Evolutionary conservation across 2,888 invertebrate species (phyloP).

Genomic region (Spialia ferax): DNA sequence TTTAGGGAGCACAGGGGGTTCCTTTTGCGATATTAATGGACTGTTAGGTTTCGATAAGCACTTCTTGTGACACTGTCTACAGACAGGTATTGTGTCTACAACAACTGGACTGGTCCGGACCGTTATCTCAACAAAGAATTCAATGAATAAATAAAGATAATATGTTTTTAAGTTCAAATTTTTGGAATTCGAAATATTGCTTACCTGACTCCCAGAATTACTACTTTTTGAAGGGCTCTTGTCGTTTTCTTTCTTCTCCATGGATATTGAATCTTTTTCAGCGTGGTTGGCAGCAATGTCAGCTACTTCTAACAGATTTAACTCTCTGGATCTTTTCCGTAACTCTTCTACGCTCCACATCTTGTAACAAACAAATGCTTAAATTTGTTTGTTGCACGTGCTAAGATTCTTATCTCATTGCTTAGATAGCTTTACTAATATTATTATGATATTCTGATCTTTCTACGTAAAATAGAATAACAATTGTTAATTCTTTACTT

Average conservation of each 20-base stretch:
- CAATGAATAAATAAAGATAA: not conserved
- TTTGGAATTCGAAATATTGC: not conserved
- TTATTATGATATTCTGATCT: too few relatives aligned
- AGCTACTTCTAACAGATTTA: slow-evolving; percentile 86
- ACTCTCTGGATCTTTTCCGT: slow-evolving; percentile 89
- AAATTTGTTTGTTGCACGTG: not conserved
- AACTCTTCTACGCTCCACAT: slow-evolving; percentile 92
- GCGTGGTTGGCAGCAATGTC: slow-evolving; percentile 66
- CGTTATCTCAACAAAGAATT: slow-evolving; percentile 81
- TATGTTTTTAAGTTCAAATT: too few relatives aligned
- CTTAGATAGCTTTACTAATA: too few relatives aligned
- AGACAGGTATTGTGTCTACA: slow-evolving; percentile 91
- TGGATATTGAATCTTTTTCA: slow-evolving; percentile 66
- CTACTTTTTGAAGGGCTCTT: slow-evolving; percentile 91
- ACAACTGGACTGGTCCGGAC: slow-evolving; percentile 92
- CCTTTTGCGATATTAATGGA: slow-evolving; percentile 79
- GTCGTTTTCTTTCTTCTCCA: slow-evolving; percentile 86
- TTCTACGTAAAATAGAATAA: too few relatives aligned
- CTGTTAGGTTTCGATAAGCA: slow-evolving; percentile 88
- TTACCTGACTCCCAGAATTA: slow-evolving; percentile 92
- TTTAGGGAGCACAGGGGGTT: slow-evolving; percentile 66
- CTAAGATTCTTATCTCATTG: too few relatives aligned
- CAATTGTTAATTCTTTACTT: not conserved
- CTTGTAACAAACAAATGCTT: slow-evolving; percentile 51
- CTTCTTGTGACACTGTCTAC: slow-evolving; percentile 93